Base-by-base conservation (phyloP, 2,888 invertebrate genomes). In the Acholoe squamosa region DNA sequence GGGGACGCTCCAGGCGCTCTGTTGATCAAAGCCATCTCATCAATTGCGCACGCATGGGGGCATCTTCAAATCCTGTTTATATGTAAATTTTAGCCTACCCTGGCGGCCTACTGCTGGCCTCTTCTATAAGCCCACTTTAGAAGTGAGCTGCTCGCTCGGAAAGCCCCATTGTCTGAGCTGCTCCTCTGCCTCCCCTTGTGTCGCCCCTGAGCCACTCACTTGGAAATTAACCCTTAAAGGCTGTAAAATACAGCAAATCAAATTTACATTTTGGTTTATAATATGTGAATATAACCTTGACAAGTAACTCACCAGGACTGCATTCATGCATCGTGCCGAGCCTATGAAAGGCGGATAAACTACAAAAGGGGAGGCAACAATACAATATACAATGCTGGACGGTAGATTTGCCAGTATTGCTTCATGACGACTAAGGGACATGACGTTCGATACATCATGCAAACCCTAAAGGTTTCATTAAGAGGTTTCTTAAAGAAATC, bases 31-130 rank as follows among this genome's bases (percentile, higher is more conserved):
- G 71, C 71, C 71, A 71, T 28, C 71, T 25, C 71, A 71, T 71
- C 71, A 71, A 71, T 71, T 71, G 71, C 71, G 71, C 71, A 71
- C 71, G 71, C 71, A 28, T 28, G 16, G n/a, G 12, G 71, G 31
- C 71, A 71, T 71, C 71, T 71, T 71, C 71, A 71, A 71, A 71
- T 71, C 71, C 71, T 71, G 71, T 71, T 71, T 71, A 71, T 71
- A 71, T 71, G 71, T 71, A 71, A 71, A 71, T 71, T 71, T 71
- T n/a, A 22, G 12, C n/a, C 61, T 61, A 61, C 22, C 61, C 61
- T 19, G 61, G 61, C 61, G 25, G 71, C 71, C 71, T 28, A 7
- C 3, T 3, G 22, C 71, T 28, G 71, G 5, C 0, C 71, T 28
- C 71, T 28, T n/a, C 71, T 25, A 22, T 28, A 71, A 5, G 31